Base-by-base conservation (phyloP, 2,888 invertebrate genomes). In the Ormyrus nitidulus region DNA sequence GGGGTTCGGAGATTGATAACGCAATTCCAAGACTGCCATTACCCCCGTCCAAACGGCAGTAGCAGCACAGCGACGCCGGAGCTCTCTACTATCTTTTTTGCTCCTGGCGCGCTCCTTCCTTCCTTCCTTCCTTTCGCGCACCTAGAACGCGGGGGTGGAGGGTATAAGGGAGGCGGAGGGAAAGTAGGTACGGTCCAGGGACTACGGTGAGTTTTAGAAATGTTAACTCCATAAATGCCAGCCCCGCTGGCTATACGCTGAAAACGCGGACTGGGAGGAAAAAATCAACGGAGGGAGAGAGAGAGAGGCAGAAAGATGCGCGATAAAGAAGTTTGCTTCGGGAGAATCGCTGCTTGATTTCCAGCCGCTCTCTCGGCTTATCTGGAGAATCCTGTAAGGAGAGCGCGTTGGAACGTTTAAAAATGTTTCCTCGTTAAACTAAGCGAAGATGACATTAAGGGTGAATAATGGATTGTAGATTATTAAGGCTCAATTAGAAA, bases 1-100 rank as follows among this genome's bases (percentile, higher is more conserved):
- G 89, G 90, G 89, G 87, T 86, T 87, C 83, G 87, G 89, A 90
- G 90, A 90, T 90, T 90, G 90, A 90, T 90, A 90, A 90, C 89
- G 90, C 90, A 90, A 90, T 90, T 90, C 90, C 89, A 89, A 90
- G 90, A 89, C 90, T 89, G 87, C 90, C 90, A 90, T 90, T 90
- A 90, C 87, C 89, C 88, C 87, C 88, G 68, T 61, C 72, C 80
- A 74, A 72, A 66, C 79, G 72, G 58, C 56, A 75, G 66, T n/a
- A 69, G 77, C 81, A 80, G 83, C 83, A 83, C 83, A 82, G 79
- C 79, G 64, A 44, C 65, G 56, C 62, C 84, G 88, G 34, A 34
- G 34, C 34, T 34, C 88, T 59, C 56, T 88, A 87, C 89, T 90
- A 90, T 90, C 89, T 89, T 88, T 88, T 88, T 88, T 86, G 86